Evolutionary conservation across 2,113 vertebrate genomes (phyloP).

Genomic region (Poeciliopsis prolifica): DNA sequence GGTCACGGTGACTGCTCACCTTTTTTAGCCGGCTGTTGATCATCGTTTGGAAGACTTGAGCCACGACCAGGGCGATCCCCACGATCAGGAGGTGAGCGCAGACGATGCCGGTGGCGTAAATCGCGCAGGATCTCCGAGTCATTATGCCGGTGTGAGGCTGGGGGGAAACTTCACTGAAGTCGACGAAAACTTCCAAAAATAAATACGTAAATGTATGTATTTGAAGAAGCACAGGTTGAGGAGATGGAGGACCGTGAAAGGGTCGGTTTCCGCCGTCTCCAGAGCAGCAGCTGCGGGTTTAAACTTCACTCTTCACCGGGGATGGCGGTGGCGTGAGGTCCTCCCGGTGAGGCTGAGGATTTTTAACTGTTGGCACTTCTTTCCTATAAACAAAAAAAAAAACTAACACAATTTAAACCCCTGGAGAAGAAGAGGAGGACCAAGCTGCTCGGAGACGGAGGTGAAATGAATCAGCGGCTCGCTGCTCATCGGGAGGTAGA

Average conservation of each 20-base stretch:
- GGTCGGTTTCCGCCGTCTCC: conserved; percentile 4
- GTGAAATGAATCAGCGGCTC: conserved; percentile 60
- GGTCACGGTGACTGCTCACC: conserved; percentile 56
- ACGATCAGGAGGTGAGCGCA: conserved; percentile 81
- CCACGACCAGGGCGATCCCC: conserved; percentile 82
- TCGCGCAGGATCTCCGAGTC: conserved; percentile 82
- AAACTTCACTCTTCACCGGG: conserved; percentile 41
- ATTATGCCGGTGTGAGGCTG: conserved; percentile 49
- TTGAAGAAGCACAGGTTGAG: background rate
- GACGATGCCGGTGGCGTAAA: conserved; percentile 83
- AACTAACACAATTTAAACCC: background rate
- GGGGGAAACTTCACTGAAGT: conserved; percentile 55
- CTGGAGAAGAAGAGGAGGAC: background rate
- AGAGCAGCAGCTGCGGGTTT: conserved; percentile 27
- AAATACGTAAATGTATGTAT: background rate
- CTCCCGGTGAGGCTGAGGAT: conserved; percentile 4
- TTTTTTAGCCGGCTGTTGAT: conserved; percentile 81
- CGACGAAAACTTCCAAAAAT: conserved; percentile 2
- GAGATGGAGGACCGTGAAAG: background rate
- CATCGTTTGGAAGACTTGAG: conserved; percentile 84
- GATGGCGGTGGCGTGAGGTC: background rate
- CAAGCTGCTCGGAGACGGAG: conserved; percentile 46
- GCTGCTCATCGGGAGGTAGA: conserved; percentile 27
- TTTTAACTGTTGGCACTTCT: conserved; percentile 47
- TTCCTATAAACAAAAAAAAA: background rate